Percentiles rank a stretch among this genome's conserved stretches.
phyloP scores from a whole-genome alignment of 2,113 vertebrate genomes.

The Oceanites oceanicus region DNA sequence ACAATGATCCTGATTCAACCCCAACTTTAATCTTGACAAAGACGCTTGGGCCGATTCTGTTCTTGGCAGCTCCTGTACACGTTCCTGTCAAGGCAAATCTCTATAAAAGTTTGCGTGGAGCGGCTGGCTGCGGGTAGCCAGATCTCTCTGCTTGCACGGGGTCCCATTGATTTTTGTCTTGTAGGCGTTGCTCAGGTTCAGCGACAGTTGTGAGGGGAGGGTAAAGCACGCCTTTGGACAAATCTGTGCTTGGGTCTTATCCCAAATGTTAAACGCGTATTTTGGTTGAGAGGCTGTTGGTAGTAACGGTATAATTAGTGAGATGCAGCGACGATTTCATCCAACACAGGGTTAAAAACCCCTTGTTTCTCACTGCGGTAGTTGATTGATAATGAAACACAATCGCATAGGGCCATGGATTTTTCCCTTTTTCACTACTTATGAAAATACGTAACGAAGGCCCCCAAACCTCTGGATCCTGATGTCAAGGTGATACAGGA shows the following conservation, averaged over 20 bases:
- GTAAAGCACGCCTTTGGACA: background rate
- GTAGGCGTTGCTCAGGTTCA: background rate
- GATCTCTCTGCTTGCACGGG: background rate
- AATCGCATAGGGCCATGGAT: background rate
- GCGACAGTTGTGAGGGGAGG: background rate
- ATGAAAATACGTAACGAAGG: background rate
- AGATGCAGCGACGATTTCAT: accelerated
- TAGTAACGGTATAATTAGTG: background rate
- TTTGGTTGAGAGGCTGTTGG: background rate
- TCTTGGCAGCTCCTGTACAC: background rate
- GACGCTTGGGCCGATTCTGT: background rate
- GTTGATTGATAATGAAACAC: background rate
- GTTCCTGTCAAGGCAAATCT: background rate
- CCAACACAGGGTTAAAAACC: background rate
- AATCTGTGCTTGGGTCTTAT: background rate
- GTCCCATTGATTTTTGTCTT: background rate
- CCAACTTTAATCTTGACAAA: background rate
- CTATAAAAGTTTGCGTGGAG: background rate
- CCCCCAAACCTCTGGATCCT: background rate
- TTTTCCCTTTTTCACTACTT: background rate
- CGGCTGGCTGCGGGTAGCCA: background rate
- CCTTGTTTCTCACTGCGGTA: background rate
- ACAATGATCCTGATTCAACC: background rate
- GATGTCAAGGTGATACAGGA: background rate
- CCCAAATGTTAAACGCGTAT: background rate